A percentile compares a stretch with the other conserved stretches of the same genome.
phyloP scores from a whole-genome alignment of 2,797 vertebrate genomes.

The Amblyopsis hoosieri region DNA sequence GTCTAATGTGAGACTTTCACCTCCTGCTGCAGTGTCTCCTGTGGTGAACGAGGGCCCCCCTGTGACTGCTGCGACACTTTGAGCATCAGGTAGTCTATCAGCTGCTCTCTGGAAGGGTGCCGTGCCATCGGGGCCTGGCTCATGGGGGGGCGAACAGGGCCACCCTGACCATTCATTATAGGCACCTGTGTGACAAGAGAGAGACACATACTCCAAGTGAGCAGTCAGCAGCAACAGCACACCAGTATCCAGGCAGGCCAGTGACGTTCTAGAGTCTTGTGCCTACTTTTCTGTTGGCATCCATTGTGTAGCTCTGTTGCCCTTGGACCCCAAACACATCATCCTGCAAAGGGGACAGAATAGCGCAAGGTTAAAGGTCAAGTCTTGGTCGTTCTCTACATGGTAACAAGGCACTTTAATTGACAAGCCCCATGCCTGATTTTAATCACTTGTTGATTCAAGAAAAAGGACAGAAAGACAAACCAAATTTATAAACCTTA shows the following conservation, averaged over 20 bases:
- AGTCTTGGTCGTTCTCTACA: no score
- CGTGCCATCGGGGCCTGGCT: slow-evolving; percentile 86
- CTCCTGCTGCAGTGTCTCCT: slow-evolving; percentile 88
- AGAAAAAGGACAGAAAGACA: neutral
- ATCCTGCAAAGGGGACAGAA: slow-evolving; percentile 75
- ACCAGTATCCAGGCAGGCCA: no score
- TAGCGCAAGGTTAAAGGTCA: neutral
- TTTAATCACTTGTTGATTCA: no score
- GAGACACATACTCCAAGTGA: neutral
- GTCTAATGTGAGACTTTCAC: slow-evolving; percentile 54
- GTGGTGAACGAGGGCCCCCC: slow-evolving; percentile 79
- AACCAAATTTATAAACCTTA: slow-evolving; percentile 1
- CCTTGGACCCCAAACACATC: slow-evolving; percentile 84
- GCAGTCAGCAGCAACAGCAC: no score
- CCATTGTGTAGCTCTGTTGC: slow-evolving; percentile 84
- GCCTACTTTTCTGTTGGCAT: slow-evolving; percentile 89
- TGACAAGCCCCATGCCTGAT: no score
- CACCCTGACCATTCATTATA: slow-evolving; percentile 95
- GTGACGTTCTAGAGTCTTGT: neutral
- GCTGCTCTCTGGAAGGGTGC: slow-evolving; percentile 93
- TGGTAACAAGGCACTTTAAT: no score
- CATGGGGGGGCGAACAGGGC: slow-evolving; percentile 83
- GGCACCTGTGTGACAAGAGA: slow-evolving; percentile 80
- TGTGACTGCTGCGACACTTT: slow-evolving; percentile 91
- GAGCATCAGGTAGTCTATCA: slow-evolving; percentile 96